Evolutionary conservation across 2,113 vertebrate species (phyloP), one percentile per base, ranked within the genome.

Genomic region (Rhadina sibilatrix): DNA sequence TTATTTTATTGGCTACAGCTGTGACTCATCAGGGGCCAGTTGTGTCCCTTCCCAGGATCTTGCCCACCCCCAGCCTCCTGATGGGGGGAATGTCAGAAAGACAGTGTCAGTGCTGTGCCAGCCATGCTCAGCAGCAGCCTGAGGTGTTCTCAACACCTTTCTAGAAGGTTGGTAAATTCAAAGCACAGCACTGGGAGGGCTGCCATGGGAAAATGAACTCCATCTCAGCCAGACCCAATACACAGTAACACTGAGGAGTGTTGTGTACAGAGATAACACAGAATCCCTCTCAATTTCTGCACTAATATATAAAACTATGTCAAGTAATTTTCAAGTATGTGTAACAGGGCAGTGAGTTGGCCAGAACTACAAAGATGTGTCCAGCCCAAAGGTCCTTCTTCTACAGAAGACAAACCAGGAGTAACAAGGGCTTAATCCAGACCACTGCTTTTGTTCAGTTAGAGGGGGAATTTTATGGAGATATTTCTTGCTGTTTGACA

Each of bases 61-160:
- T 42, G 42, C 44, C 42, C 37, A 75, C 3, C 8, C 50, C 11
- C 17, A 50, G 37, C 9, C 31, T 42, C 46, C 37, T 44, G 44
- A 25, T 4, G 11, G 44, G 24, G 30, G 13, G 4, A 50, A 21
- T 6, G 13, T 3, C 49, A 31, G 66, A 31, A 44, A 17, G 35
- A 9, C 31, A 50, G 21, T 1, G 0, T 9, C 0, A 0, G 31
- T 37, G 53, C 11, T 59, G 44, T 27, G 63, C 31, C 63, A 52
- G 37, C 6, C 1, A 27, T 52, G 53, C 37, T 35, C 35, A 50
- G 52, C 52, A 66, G 30, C 11, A 49, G 16, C 37, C 37, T 2
- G 7, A 24, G 27, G 27, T 31, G 46, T 8, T 37, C 47, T 37
- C 53, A 27, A 23, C 27, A 52, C 63, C 33, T 2, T 25, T 37